Conservation (phyloP, 2,797 vertebrate genomes). For the Furcifer pardalis region DNA sequence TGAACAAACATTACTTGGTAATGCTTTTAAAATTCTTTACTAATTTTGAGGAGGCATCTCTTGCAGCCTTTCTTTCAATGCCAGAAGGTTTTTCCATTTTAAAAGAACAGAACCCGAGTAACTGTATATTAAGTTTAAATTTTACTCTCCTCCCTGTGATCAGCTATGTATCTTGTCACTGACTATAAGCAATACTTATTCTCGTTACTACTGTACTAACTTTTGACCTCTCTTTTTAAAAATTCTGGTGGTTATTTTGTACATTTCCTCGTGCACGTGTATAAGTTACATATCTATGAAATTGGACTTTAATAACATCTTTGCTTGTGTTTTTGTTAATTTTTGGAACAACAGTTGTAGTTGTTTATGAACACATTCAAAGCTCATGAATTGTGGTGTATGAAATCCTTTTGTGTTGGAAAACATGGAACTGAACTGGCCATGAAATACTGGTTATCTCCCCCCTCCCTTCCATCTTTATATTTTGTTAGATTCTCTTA, state of each 20-base stretch:
- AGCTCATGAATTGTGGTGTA: slow-evolving; percentile 36
- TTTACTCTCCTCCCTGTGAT: slow-evolving; percentile 31
- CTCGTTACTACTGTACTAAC: slow-evolving; percentile 31
- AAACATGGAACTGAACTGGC: slow-evolving; percentile 47
- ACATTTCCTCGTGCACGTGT: slow-evolving; percentile 33
- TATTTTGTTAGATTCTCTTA: slow-evolving; percentile 66
- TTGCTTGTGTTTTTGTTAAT: slow-evolving; percentile 45
- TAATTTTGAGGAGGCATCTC: slow-evolving; percentile 68
- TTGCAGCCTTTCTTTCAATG: slow-evolving; percentile 51
- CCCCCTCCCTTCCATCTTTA: slow-evolving; percentile 38
- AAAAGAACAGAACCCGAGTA: fast-evolving
- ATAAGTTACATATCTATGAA: slow-evolving; percentile 32
- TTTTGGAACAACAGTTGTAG: slow-evolving; percentile 43
- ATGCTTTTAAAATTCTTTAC: slow-evolving; percentile 71
- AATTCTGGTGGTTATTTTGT: not conserved
- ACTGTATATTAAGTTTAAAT: slow-evolving; percentile 17
- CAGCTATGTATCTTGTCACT: not conserved
- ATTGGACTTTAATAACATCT: slow-evolving; percentile 15
- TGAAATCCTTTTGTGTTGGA: slow-evolving; percentile 57
- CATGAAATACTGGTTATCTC: slow-evolving; percentile 54
- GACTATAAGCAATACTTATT: not conserved
- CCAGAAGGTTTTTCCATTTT: slow-evolving; percentile 23
- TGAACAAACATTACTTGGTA: slow-evolving; percentile 80
- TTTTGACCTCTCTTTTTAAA: slow-evolving; percentile 44
- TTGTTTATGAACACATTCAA: slow-evolving; percentile 54